phyloP scores from a whole-genome alignment of 2,888 invertebrate species.

The Pollenia angustigena region DNA sequence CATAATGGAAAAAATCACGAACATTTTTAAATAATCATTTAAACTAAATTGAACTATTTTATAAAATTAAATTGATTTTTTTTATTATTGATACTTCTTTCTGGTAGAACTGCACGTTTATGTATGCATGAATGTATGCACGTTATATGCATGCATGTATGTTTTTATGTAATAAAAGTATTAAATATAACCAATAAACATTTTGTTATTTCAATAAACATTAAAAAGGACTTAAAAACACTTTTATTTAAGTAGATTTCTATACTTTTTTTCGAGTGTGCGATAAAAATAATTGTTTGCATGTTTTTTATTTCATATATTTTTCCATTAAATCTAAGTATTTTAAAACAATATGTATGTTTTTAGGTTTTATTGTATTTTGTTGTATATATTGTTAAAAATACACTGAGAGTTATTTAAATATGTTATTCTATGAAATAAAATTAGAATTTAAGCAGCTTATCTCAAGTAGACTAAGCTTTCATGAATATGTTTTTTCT shows the following conservation, averaged over 20 bases:
- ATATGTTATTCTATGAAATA: background rate
- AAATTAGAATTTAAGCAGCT: too few relatives aligned
- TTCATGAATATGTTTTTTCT: too few relatives aligned
- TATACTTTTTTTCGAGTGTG: background rate
- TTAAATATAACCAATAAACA: background rate
- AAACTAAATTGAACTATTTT: too few relatives aligned
- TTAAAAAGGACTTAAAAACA: slow-evolving; percentile 16
- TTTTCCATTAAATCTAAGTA: slow-evolving; percentile 49
- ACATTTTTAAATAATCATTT: too few relatives aligned
- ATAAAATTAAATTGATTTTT: too few relatives aligned
- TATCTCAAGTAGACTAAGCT: too few relatives aligned
- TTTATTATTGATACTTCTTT: too few relatives aligned
- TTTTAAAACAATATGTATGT: slow-evolving; percentile 40
- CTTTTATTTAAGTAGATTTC: background rate
- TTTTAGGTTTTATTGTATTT: slow-evolving; percentile 20
- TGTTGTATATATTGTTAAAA: background rate
- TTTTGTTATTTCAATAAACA: slow-evolving; percentile 14
- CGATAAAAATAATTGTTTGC: slow-evolving; percentile 15
- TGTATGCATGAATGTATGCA: too few relatives aligned
- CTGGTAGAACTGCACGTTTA: too few relatives aligned
- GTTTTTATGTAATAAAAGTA: background rate
- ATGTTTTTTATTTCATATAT: slow-evolving; percentile 8
- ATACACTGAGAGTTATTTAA: background rate
- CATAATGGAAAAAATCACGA: too few relatives aligned
- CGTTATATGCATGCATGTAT: too few relatives aligned